Evolutionary conservation across 2,888 invertebrate species (phyloP).

Genomic region (Pristionchus arcanus): DNA sequence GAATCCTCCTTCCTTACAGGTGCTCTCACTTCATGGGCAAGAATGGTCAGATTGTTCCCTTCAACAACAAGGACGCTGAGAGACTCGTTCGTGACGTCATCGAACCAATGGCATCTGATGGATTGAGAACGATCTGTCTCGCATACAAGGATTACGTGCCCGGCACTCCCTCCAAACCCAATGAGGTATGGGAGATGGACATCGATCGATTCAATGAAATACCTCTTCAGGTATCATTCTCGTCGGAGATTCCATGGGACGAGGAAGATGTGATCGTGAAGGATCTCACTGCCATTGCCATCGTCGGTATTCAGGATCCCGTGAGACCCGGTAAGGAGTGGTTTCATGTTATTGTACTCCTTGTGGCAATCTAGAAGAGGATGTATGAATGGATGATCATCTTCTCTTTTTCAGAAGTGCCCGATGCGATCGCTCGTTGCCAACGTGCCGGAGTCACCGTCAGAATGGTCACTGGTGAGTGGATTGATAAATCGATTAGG

Average conservation of each 20-base stretch:
- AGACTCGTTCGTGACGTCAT: slow-evolving; percentile 80
- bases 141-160: slow-evolving; percentile 80
- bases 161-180: slow-evolving; percentile 61
- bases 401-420: slow-evolving; percentile 84
- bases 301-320: slow-evolving; percentile 81
- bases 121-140: slow-evolving; percentile 81
- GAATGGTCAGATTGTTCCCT: slow-evolving; percentile 88
- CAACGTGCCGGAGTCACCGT: slow-evolving; percentile 98
- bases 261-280: slow-evolving; percentile 88
- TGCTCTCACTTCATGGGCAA: slow-evolving; percentile 96
- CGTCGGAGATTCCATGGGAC: slow-evolving; percentile 84
- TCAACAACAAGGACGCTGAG: slow-evolving; percentile 79
- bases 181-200: slow-evolving; percentile 54
- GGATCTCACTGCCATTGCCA: slow-evolving; percentile 81
- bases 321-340: slow-evolving; percentile 61
- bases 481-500: not conserved
- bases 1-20: slow-evolving; percentile 82
- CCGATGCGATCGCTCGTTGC: slow-evolving; percentile 94
- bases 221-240: slow-evolving; percentile 60
- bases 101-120: slow-evolving; percentile 82
- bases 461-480: slow-evolving; percentile 98
- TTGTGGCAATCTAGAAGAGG: not conserved
- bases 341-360: not conserved
- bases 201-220: not conserved
- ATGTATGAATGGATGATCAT: not conserved